Evolutionary conservation across 2,797 vertebrate genomes (phyloP), one percentile per base, ranked within the genome.

Genomic region (Bryconaethiops microstoma): DNA sequence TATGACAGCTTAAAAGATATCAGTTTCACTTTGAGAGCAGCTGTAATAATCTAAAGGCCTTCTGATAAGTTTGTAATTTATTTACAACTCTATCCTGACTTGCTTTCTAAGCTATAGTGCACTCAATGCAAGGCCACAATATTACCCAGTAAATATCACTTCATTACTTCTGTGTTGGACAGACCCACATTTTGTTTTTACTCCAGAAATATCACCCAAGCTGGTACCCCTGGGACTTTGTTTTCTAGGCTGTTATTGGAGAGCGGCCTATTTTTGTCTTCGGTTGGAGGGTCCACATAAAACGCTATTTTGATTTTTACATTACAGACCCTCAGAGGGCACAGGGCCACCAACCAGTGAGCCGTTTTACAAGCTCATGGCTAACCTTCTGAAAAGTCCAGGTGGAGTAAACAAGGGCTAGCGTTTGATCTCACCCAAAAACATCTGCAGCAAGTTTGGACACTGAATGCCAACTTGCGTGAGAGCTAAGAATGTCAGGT

Each of bases 401-500:
- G 16, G 9, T 68, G 70, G 48, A 64, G 50, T 59, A 73, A 74
- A 74, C n/a, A 70, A 7, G 16, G 16, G 5, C 12, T 10, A 42
- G 21, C 57, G 62, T 82, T 57, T 78, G 54, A 82, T 70, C 29
- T 35, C 23, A 42, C 48, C 16, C 25, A 40, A 40, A 59, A 19
- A 62, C 42, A 45, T 52, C 77, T 12, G 54, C 17, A 65, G 63
- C 13, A 60, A 54, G 10, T 62, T 67, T 25, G 17, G 7, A 57
- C 29, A 62, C 42, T 75, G 21, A 78, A 75, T n/a, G 42, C 10
- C 19, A 60, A 8, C 42, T 12, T 67, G 67, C 25, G 57, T 68
- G 71, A 76, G 75, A n/a, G 48, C 57, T 69, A 63, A 68, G 60
- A 54, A 39, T 25, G 59, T 65, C n/a, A 68, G 45, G 48, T 4